These are phyloP conservation scores for Anticlea derivata DNA, from an alignment of 2,888 invertebrate genomes.

Conservation along the genomic window DNA sequence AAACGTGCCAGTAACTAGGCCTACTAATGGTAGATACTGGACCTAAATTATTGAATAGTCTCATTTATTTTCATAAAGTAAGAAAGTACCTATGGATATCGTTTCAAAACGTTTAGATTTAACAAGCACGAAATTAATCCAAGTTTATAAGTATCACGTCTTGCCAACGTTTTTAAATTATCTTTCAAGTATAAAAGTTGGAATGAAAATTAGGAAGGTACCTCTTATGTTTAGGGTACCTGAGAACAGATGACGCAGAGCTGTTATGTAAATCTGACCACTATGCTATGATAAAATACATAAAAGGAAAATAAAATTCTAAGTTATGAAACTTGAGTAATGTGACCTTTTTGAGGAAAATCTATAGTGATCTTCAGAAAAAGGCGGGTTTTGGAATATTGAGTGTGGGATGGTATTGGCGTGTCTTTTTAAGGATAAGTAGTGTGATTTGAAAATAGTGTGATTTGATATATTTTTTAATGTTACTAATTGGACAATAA, in stretches of 20 bases:
- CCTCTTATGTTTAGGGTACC: constrained; percentile 11
- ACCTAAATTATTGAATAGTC: no score
- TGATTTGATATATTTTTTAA: no score
- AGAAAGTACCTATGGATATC: no score
- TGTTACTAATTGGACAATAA: no score
- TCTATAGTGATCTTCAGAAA: constrained; percentile 2
- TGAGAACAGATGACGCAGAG: constrained; percentile 19
- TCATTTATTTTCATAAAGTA: no score
- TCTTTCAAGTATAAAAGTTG: constrained; percentile 11
- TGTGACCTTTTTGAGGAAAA: constrained; percentile 3
- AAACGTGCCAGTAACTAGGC: no score
- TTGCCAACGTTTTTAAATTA: constrained; percentile 1
- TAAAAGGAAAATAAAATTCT: constrained; percentile 28
- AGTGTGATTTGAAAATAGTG: no score
- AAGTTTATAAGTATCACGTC: background rate
- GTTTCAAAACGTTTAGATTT: no score
- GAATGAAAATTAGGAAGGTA: constrained; percentile 13
- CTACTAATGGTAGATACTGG: no score
- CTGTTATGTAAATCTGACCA: constrained; percentile 19
- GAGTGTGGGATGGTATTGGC: background rate
- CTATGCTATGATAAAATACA: constrained; percentile 11
- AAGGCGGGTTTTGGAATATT: background rate
- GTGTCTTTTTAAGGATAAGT: constrained; percentile 17
- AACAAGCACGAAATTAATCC: no score
- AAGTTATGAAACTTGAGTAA: constrained; percentile 20